These are phyloP conservation scores for Metellina segmentata DNA, from an alignment of 2,888 invertebrate species.

Conservation along the genomic window DNA sequence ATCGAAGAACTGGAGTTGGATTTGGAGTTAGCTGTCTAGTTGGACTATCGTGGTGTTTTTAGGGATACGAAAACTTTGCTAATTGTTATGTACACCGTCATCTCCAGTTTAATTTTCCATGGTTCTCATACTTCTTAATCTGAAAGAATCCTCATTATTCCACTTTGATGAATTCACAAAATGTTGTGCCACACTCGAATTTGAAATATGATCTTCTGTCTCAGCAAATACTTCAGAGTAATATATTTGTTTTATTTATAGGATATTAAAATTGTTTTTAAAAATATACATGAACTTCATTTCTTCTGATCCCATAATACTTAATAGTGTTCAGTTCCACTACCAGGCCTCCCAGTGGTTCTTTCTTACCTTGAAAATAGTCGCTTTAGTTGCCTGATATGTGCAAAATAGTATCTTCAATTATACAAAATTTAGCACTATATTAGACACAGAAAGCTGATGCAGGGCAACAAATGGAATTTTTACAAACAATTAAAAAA, in stretches of 20 bases:
- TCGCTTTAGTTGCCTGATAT: too few relatives aligned
- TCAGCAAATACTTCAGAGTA: neutral
- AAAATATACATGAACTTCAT: neutral
- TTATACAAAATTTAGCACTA: too few relatives aligned
- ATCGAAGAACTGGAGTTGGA: conserved; percentile 83
- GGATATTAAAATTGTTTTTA: conserved; percentile 48
- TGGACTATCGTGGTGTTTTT: neutral
- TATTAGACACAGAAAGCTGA: too few relatives aligned
- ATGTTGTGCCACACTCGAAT: neutral
- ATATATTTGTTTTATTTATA: conserved; percentile 45
- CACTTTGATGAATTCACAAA: neutral
- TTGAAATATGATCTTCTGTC: neutral
- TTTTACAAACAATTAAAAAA: too few relatives aligned
- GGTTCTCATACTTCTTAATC: neutral
- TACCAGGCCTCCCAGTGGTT: too few relatives aligned
- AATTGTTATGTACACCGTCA: neutral
- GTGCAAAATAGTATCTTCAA: too few relatives aligned
- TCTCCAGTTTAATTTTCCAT: neutral
- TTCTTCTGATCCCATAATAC: neutral
- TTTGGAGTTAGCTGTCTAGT: conserved; percentile 45
- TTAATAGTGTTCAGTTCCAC: too few relatives aligned
- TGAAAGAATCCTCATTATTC: conserved; percentile 8
- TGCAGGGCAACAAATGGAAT: too few relatives aligned
- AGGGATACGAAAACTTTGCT: neutral
- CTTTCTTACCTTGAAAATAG: too few relatives aligned